phyloP scores from a whole-genome alignment of 2,888 invertebrate genomes.

The Plagodis pulveraria region DNA sequence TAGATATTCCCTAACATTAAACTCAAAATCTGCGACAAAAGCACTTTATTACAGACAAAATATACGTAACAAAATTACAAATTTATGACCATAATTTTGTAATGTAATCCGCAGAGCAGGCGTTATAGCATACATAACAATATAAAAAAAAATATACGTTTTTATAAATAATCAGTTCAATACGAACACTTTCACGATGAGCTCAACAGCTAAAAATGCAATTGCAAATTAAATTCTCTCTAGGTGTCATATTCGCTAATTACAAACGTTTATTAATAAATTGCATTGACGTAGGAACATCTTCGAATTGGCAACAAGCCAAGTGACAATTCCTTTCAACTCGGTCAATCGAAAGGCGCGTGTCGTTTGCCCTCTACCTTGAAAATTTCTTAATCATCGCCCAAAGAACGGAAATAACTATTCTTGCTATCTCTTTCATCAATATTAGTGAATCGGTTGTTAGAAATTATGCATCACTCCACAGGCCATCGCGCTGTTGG shows the following conservation, averaged over 20 bases:
- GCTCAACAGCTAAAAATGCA: not conserved
- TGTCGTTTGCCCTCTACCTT: slow-evolving; percentile 43
- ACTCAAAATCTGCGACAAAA: not conserved
- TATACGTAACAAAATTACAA: too few species aligned
- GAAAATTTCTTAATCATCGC: slow-evolving; percentile 51
- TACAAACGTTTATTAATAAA: slow-evolving; percentile 14
- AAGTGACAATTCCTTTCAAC: slow-evolving; percentile 56
- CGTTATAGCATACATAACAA: too few species aligned
- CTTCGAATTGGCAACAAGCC: slow-evolving; percentile 49
- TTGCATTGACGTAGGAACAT: slow-evolving; percentile 25
- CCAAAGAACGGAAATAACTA: slow-evolving; percentile 36
- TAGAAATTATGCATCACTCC: too few species aligned
- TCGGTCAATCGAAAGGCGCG: slow-evolving; percentile 51
- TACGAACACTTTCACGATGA: too few species aligned
- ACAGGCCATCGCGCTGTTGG: too few species aligned
- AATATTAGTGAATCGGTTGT: not conserved
- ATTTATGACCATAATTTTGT: too few species aligned
- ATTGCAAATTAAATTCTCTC: slow-evolving; percentile 10
- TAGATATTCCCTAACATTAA: not conserved
- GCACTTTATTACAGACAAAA: too few species aligned
- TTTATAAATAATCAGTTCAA: too few species aligned
- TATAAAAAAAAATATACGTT: too few species aligned
- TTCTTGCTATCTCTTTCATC: slow-evolving; percentile 8
- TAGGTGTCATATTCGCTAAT: slow-evolving; percentile 13
- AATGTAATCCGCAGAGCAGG: too few species aligned